phyloP scores from a whole-genome alignment of 2,113 vertebrate genomes.

The Clinocottus analis region DNA sequence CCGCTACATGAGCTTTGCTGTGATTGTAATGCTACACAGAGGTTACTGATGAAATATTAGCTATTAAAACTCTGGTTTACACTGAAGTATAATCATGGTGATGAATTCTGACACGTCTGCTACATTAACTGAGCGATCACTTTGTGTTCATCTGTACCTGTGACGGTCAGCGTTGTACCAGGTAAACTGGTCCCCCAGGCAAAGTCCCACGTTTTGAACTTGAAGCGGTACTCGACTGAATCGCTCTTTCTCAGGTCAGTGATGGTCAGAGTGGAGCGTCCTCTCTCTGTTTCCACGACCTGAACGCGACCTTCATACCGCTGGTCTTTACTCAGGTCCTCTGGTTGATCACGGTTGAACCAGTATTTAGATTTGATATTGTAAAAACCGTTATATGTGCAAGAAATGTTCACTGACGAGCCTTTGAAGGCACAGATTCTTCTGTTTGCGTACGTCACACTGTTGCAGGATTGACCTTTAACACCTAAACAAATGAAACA shows the following conservation, averaged over 20 bases:
- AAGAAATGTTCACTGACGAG: constrained; percentile 21
- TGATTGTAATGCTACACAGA: too few relatives aligned
- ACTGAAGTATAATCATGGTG: too few relatives aligned
- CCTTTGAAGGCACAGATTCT: constrained; percentile 2
- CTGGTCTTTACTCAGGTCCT: background rate
- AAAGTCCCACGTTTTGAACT: rapidly evolving
- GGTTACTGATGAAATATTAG: too few relatives aligned
- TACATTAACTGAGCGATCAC: background rate
- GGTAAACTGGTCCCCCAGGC: background rate
- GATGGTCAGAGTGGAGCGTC: constrained; percentile 39
- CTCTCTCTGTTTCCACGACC: rapidly evolving
- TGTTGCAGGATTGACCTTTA: rapidly evolving
- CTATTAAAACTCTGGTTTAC: too few relatives aligned
- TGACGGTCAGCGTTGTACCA: constrained; percentile 15
- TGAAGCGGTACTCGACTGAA: constrained; percentile 39
- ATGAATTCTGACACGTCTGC: background rate
- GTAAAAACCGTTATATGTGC: background rate
- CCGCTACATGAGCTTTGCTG: too few relatives aligned
- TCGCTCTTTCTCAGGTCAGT: constrained; percentile 31
- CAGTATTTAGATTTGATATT: background rate
- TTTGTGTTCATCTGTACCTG: constrained; percentile 22
- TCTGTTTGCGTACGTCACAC: constrained; percentile 4
- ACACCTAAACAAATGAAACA: constrained; percentile 5
- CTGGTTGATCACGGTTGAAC: constrained; percentile 13
- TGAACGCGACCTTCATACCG: background rate